phyloP scores from a whole-genome alignment of 1,140 invertebrate genomes.

The Rhizoglyphus robini region DNA sequence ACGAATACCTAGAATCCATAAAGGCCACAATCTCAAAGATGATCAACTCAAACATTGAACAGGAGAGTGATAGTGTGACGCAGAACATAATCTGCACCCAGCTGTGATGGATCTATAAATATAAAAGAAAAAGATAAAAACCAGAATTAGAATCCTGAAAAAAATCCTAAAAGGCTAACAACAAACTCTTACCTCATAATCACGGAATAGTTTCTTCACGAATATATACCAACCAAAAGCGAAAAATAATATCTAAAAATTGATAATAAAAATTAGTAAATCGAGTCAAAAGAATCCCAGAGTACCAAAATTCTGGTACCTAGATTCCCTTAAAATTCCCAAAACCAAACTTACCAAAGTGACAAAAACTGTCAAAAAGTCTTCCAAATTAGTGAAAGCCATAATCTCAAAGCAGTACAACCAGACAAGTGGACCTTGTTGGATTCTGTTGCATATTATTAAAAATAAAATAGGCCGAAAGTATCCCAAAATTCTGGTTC shows the following conservation, averaged over 20 bases:
- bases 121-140: conserved; percentile 7
- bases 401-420: too few relatives aligned
- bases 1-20: conserved; percentile 66
- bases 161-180: too few relatives aligned
- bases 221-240: conserved; percentile 96
- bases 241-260: conserved; percentile 78
- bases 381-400: background rate
- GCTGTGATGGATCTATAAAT: conserved; percentile 64
- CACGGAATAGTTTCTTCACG: conserved; percentile 89
- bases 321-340: background rate
- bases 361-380: conserved; percentile 9
- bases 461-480: too few relatives aligned
- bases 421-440: too few relatives aligned
- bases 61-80: conserved; percentile 87
- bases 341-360: conserved; percentile 16
- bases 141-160: background rate
- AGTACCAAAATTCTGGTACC: background rate
- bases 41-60: conserved; percentile 98
- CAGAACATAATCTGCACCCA: conserved; percentile 93
- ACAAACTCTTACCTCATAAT: conserved; percentile 89
- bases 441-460: too few relatives aligned
- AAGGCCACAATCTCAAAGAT: conserved; percentile 98
- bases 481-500: too few relatives aligned
- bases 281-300: background rate
- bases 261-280: conserved; percentile 23